These are phyloP conservation scores for Saguinus imperator DNA, from an alignment of 2,113 vertebrate species.

Conservation along the genomic window DNA sequence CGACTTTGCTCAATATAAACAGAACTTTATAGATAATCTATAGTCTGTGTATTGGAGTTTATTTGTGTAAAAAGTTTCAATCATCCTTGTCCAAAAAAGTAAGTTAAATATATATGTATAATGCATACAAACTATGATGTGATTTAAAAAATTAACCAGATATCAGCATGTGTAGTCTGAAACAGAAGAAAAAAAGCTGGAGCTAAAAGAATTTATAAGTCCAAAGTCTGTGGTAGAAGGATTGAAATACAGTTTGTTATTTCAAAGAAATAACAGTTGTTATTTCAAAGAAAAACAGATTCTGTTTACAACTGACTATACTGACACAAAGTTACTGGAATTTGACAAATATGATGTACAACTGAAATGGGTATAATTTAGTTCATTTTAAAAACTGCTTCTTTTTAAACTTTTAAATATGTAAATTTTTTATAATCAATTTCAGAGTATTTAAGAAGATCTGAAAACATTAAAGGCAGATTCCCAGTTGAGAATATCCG, in stretches of 20 bases:
- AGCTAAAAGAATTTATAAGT: neutral
- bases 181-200: slow-evolving; percentile 20
- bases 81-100: slow-evolving; percentile 40
- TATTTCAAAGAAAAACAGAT: slow-evolving; percentile 31
- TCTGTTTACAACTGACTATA: slow-evolving; percentile 36
- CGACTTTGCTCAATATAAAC: neutral
- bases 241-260: neutral
- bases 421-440: neutral
- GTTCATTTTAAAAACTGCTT: neutral
- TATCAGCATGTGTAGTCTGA: neutral
- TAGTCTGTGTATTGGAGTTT: neutral
- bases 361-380: slow-evolving; percentile 36
- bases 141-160: slow-evolving; percentile 34
- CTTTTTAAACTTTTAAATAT: neutral
- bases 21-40: slow-evolving; percentile 18
- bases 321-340: neutral
- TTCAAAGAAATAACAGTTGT: slow-evolving; percentile 40
- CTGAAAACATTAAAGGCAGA: slow-evolving; percentile 32
- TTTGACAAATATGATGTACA: neutral
- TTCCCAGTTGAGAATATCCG: slow-evolving; percentile 1
- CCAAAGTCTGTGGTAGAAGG: neutral
- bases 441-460: neutral
- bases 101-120: slow-evolving; percentile 12
- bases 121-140: slow-evolving; percentile 4
- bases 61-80: slow-evolving; percentile 45